phyloP scores from a whole-genome alignment of 1,140 invertebrate species.

The Oryctes rhinoceros region DNA sequence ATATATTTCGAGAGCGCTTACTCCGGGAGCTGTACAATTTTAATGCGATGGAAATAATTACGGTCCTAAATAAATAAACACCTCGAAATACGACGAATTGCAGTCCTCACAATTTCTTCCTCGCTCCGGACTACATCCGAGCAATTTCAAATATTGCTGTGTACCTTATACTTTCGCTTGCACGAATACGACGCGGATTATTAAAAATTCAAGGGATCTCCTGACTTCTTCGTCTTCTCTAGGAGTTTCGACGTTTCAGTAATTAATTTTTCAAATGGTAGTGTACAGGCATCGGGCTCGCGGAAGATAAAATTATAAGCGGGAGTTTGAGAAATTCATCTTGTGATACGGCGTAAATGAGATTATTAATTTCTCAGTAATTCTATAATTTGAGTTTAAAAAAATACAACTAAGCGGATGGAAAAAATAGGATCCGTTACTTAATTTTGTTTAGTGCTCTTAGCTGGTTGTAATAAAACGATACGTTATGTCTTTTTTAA shows the following conservation, averaged over 20 bases:
- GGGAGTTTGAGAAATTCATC: too few relatives aligned
- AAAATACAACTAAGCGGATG: too few relatives aligned
- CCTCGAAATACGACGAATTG: not conserved
- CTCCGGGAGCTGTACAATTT: not conserved
- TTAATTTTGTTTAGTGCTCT: too few relatives aligned
- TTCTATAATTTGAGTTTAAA: too few relatives aligned
- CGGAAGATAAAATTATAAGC: not conserved
- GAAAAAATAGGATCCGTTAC: too few relatives aligned
- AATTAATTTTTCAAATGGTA: slow-evolving; percentile 1
- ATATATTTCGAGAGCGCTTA: not conserved
- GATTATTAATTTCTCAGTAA: not conserved
- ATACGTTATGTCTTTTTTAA: too few relatives aligned
- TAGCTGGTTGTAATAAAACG: too few relatives aligned
- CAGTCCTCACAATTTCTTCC: not conserved
- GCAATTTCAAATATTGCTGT: not conserved
- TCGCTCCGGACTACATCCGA: not conserved
- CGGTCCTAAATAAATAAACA: slow-evolving; percentile 1
- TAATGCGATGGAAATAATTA: not conserved
- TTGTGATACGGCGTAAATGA: not conserved
- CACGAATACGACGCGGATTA: not conserved
- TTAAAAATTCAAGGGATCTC: not conserved
- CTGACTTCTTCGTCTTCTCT: not conserved
- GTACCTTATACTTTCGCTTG: not conserved
- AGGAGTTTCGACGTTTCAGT: not conserved
- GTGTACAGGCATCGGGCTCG: not conserved